phyloP scores from a whole-genome alignment of 2,888 invertebrate species.

The Seira musarum region DNA sequence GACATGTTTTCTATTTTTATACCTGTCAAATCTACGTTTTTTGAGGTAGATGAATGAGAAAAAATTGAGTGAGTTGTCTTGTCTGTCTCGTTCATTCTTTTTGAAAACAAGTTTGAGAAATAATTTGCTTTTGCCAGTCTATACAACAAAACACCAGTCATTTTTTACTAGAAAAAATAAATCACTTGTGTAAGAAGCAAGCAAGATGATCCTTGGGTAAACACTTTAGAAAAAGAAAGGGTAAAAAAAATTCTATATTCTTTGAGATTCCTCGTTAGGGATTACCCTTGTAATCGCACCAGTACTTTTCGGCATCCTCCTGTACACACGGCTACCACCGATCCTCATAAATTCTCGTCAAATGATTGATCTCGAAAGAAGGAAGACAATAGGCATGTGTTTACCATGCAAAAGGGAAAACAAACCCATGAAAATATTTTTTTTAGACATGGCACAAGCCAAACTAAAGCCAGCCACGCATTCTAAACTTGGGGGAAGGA shows the following conservation, averaged over 20 bases:
- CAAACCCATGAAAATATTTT: background rate
- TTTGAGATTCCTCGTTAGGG: constrained; percentile 1
- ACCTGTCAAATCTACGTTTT: constrained; percentile 44
- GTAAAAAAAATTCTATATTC: background rate
- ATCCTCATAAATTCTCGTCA: constrained; percentile 29
- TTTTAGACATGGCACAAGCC: too few relatives aligned
- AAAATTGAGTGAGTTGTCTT: constrained; percentile 45
- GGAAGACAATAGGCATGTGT: background rate
- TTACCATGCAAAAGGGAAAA: background rate
- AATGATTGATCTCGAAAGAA: constrained; percentile 62
- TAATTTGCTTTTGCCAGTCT: constrained; percentile 3
- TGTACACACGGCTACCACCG: background rate
- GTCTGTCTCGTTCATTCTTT: too few relatives aligned
- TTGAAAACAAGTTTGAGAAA: constrained; percentile 14
- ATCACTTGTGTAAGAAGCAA: constrained; percentile 1
- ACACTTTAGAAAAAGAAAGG: background rate
- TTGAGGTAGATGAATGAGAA: constrained; percentile 46
- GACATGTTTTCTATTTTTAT: constrained; percentile 54
- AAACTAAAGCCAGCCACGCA: too few relatives aligned
- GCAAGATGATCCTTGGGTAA: constrained; percentile 7
- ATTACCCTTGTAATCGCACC: constrained; percentile 11
- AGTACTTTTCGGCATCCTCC: background rate
- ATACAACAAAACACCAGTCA: constrained; percentile 16
- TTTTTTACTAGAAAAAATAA: background rate
- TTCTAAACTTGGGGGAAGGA: constrained; percentile 8